Conservation (phyloP, 2,113 vertebrate genomes). For the Atlantisia rogersi region DNA sequence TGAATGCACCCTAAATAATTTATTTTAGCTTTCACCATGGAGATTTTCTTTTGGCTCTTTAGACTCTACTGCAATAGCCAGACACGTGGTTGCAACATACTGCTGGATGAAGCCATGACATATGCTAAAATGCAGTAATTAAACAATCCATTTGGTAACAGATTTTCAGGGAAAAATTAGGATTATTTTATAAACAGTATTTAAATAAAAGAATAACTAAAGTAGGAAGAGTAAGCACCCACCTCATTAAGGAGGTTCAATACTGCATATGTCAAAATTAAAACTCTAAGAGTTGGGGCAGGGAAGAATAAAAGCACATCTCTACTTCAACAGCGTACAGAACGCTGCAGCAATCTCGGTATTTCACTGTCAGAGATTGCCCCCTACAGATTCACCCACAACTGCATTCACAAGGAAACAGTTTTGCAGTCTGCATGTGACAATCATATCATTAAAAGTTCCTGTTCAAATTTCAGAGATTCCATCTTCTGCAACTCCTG, state of each 20-base stretch:
- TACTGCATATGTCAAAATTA: background rate
- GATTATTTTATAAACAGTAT: background rate
- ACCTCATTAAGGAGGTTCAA: background rate
- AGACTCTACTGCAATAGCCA: background rate
- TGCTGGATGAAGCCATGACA: background rate
- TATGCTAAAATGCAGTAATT: background rate
- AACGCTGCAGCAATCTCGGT: background rate
- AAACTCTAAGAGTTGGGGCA: background rate
- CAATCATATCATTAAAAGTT: background rate
- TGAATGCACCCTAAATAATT: background rate
- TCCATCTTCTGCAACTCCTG: background rate
- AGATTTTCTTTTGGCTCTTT: background rate
- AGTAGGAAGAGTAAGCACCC: background rate
- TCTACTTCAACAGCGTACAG: background rate
- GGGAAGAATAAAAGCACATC: background rate
- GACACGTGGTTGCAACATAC: background rate
- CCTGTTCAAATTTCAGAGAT: background rate
- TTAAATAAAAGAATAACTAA: background rate
- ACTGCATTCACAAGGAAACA: conserved; percentile 7
- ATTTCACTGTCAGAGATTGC: conserved; percentile 72
- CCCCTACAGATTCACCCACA: conserved; percentile 71
- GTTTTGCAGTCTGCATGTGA: background rate
- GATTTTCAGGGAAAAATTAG: background rate
- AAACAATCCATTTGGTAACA: background rate
- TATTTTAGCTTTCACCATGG: background rate